Conservation (phyloP, 1,140 invertebrate species). For the Trinorchestia longiramus region DNA sequence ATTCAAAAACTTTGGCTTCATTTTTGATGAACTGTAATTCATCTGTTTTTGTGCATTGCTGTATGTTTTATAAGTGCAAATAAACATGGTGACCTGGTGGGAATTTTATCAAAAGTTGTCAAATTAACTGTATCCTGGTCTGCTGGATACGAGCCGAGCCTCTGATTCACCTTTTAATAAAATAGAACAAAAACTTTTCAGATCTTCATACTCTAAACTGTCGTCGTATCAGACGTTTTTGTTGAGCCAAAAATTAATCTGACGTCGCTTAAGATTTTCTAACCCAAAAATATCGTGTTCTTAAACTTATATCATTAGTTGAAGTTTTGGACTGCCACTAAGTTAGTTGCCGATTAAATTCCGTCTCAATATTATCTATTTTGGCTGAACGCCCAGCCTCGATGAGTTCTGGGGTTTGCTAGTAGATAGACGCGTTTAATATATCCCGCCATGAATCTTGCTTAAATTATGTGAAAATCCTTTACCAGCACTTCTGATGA, state of each 20-base stretch:
- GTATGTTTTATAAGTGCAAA: neutral
- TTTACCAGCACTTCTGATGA: neutral
- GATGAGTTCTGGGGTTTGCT: neutral
- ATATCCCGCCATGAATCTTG: neutral
- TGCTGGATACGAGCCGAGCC: neutral
- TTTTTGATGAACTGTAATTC: neutral
- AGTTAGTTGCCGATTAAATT: constrained; percentile 1
- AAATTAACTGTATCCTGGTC: neutral
- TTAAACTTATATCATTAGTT: neutral
- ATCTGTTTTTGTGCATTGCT: neutral
- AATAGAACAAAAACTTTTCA: neutral
- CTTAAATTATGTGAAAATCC: neutral
- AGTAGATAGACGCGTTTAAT: neutral
- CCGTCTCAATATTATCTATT: neutral
- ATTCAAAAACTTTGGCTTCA: neutral
- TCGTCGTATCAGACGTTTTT: neutral
- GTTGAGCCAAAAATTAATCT: neutral
- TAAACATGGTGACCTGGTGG: neutral
- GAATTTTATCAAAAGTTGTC: neutral
- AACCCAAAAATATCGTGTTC: neutral
- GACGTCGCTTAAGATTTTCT: neutral
- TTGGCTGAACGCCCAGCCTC: neutral
- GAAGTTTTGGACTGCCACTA: neutral
- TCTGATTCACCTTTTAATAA: neutral
- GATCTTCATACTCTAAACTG: neutral